Evolutionary conservation across 92 coral and sea anemone species (phyloP), one percentile per base, ranked within the genome.

Genomic region (Porites lobata): DNA sequence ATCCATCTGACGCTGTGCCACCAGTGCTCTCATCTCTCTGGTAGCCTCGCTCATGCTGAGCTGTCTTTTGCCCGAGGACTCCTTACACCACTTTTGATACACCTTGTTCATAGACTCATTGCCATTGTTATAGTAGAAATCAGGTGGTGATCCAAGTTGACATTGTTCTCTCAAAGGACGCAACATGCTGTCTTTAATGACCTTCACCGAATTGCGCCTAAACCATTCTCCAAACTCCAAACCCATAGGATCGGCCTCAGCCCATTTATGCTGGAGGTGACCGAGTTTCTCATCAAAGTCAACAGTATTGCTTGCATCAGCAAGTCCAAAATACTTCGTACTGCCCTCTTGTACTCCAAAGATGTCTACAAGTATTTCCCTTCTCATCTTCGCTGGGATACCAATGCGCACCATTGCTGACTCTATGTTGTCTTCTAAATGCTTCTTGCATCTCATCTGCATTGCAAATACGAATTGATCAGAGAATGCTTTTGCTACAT

Each of bases 51-150:
- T 20, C 38, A 66, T 19, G 11, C 22, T 32, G 32, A 66, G 70
- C 70, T 66, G 70, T 20, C 70, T 66, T 66, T 66, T 13, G 12
- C 70, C 70, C 22, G 38, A 66, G 43, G 76, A 71, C 76, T 71
- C 76, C 76, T 32, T 29, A 26, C 76, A 71, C 76, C 56, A 71
- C n/a, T 38, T 71, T 71, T 71, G 76, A 54, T 71, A 71, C 76
- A 71, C 54, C 76, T 69, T 69, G 75, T 69, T 69, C 75, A 69
- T 69, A 8, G 75, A 69, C 75, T 69, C 75, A 22, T 69, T 69
- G 75, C 75, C 43, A 69, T 69, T 22, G 75, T 69, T 69, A 18
- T 69, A 69, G 75, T 22, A 69, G 26, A 69, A 69, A 15, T 69
- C 75, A 69, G 75, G 75, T 69, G 2, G 75, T 3, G 75, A 69